Base-by-base conservation (phyloP, 2,888 invertebrate species). In the Xanthorhoe designata region DNA sequence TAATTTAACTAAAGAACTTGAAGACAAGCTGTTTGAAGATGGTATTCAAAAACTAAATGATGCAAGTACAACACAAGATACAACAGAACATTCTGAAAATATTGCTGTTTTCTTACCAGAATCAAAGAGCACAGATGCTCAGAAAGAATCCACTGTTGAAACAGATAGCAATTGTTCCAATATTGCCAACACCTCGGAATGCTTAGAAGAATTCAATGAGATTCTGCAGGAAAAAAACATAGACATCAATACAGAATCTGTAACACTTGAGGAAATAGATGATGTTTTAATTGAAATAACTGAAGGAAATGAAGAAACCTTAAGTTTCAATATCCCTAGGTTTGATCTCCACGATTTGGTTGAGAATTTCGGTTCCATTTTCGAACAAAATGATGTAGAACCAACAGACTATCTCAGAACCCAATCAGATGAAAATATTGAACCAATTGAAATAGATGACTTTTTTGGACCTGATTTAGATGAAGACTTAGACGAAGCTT, bases 191-290 rank as follows among this genome's bases (percentile, higher is more conserved):
- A 60, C 64, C 10, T n/a, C n/a, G n/a, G 38, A 55, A 38, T 45
- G 60, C 38, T 51, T 68, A 9, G 32, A 61, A 53, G 73, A 73
- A 50, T 73, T 70, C 35, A 64, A 71, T 15, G 54, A 68, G 18
- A 56, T 71, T 8, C 50, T 70, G 19, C 19, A 42, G 35, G 52
- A 66, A 64, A 24, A 70, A 29, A 67, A 51, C 0, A 35, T 49
- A 35, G 52, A 51, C 1, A 42, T 58, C 0, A 10, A 49, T 50
- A 17, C 18, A 13, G 56, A 63, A 52, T 8, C 2, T 59, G 7
- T 17, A 24, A 52, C 58, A 2, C 47, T 69, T 29, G 68, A 71
- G 5, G 71, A 68, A 0, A 66, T 73, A n/a, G 66, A 69, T 10
- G 66, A 73, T 15, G 42, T 64, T 10, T 5, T 68, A 13, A 51